Base-by-base conservation (phyloP, 2,113 vertebrate genomes). In the Phrynocephalus versicolor region DNA sequence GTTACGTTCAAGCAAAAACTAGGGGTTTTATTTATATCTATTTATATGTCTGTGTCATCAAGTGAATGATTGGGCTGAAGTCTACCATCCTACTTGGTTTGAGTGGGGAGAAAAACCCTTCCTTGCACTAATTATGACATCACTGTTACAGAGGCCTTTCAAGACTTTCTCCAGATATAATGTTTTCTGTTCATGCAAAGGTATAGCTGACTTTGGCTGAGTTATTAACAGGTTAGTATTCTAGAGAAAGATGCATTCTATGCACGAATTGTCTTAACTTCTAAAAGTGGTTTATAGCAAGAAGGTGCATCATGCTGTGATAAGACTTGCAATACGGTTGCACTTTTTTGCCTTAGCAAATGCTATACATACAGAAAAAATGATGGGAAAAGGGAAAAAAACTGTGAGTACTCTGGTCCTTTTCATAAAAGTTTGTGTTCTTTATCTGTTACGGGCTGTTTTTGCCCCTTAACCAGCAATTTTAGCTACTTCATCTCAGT, bases 21-120 rank as follows among this genome's bases (percentile, higher is more conserved):
- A 76, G 86, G 84, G 84, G 75, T 89, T 92, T 94, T 94, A 94
- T 94, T 94, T 95, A 94, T 93, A 85, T 90, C 67, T 95, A 90
- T 95, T 96, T 94, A 91, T 94, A 85, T 94, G 86, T 92, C 75
- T 93, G 87, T 92, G 88, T 88, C 93, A 87, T 92, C 88, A 93
- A 93, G 78, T 91, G 90, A 90, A 88, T 92, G 84, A 89, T 92
- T 93, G 92, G 73, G 84, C 72, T 86, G 85, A 92, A 86, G 85
- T 88, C 62, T 51, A 57, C 82, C 90, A 86, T 92, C 88, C 87
- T 85, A 58, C 73, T 91, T 91, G 25, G 39, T 92, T 80, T 65
- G 60, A 70, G 35, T 21, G 55, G 67, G 69, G n/a, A 30, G 16
- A 12, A 37, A 27, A 51, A 82, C 89, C 87, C 77, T 88, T 55